phyloP scores from a whole-genome alignment of 2,797 vertebrate genomes.

The Cryptoprocta ferox region DNA sequence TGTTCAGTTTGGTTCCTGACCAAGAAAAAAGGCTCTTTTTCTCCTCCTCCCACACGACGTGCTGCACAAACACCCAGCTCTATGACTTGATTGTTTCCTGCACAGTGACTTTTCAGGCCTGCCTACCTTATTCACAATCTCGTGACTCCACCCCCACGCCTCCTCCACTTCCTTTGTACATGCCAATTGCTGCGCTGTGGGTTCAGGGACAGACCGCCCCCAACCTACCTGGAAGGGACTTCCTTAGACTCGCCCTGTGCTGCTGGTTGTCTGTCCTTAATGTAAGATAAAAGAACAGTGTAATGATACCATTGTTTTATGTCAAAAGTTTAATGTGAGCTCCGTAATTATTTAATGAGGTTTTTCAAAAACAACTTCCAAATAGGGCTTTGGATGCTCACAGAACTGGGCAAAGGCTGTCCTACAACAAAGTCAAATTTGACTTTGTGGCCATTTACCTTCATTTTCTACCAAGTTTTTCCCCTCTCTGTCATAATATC shows the following conservation, averaged over 20 bases:
- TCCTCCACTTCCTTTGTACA: conserved; percentile 48
- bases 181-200: not conserved
- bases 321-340: not conserved
- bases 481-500: not conserved
- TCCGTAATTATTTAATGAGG: not conserved
- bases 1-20: conserved; percentile 57
- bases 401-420: not conserved
- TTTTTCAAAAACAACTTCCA: conserved; percentile 16
- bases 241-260: no score
- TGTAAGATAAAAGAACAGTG: not conserved
- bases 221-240: not conserved
- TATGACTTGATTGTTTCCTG: conserved; percentile 66
- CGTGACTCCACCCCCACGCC: conserved; percentile 64
- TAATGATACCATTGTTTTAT: not conserved
- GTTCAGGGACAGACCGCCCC: not conserved
- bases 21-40: conserved; percentile 68
- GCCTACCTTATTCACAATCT: conserved; percentile 63
- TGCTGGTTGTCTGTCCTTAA: not conserved
- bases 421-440: not conserved
- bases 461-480: not conserved
- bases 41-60: conserved; percentile 25
- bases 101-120: conserved; percentile 52
- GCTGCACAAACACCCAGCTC: conserved; percentile 25
- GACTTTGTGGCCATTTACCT: not conserved
- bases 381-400: not conserved